Percentiles rank a stretch among this genome's conserved stretches.
Conservation (phyloP, 2,113 vertebrate species). For the Pluvialis apricaria region DNA sequence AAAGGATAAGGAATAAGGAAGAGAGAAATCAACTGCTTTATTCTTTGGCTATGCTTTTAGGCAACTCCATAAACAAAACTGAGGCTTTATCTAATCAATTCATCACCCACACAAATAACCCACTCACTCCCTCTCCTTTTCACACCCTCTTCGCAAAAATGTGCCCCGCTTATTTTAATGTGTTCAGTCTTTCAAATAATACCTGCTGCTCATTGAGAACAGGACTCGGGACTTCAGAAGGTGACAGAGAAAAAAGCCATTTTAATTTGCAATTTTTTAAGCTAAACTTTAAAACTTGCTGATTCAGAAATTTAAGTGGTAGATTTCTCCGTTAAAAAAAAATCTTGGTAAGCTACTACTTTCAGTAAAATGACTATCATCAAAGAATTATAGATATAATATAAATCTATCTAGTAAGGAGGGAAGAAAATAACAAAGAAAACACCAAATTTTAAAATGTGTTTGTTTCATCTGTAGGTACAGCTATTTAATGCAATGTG, state of each 20-base stretch:
- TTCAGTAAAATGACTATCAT: not conserved
- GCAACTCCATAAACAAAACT: conserved; percentile 12
- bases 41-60: conserved; percentile 5
- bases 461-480: not conserved
- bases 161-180: not conserved
- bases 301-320: not conserved
- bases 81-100: not conserved
- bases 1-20: not conserved
- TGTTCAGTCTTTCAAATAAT: not conserved
- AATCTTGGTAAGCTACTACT: not conserved
- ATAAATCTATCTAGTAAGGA: not conserved
- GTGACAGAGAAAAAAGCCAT: not conserved
- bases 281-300: not conserved
- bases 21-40: not conserved
- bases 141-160: not conserved
- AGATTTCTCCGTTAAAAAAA: not conserved
- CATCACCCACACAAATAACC: not conserved
- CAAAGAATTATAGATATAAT: not conserved
- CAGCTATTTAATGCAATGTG: not conserved
- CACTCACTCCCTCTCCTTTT: not conserved
- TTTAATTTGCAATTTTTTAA: not conserved
- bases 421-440: not conserved
- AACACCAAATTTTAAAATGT: not conserved
- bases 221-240: not conserved
- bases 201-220: not conserved